Evolutionary conservation across 1,140 invertebrate species (phyloP).

Genomic region (Gryon sp.): DNA sequence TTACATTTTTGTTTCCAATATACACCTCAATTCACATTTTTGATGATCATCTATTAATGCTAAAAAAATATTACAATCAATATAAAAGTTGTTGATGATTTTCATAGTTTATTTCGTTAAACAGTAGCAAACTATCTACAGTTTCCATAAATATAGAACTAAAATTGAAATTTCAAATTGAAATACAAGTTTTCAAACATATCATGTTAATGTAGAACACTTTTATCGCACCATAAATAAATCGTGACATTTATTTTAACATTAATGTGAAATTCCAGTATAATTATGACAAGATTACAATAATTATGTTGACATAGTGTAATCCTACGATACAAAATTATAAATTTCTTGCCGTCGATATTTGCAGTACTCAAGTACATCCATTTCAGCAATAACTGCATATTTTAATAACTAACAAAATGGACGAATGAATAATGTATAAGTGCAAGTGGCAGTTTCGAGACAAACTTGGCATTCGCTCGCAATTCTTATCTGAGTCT

Average conservation of each 20-base stretch:
- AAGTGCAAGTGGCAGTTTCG: constrained; percentile 48
- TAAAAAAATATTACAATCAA: too few relatives aligned
- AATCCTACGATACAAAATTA: not conserved
- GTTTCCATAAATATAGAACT: too few relatives aligned
- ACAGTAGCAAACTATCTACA: too few relatives aligned
- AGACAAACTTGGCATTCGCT: constrained; percentile 52
- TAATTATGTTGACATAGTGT: not conserved
- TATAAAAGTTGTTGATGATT: too few relatives aligned
- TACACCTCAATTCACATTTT: too few relatives aligned
- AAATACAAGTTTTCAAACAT: too few relatives aligned
- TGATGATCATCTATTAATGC: too few relatives aligned
- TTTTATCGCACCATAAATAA: not conserved
- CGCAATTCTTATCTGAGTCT: constrained; percentile 35
- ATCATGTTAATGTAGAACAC: too few relatives aligned
- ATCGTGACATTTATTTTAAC: constrained; percentile 3
- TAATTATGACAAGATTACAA: constrained; percentile 4
- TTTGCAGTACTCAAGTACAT: constrained; percentile 2
- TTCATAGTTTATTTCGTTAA: too few relatives aligned
- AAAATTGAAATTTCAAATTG: too few relatives aligned
- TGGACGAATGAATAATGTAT: constrained; percentile 46
- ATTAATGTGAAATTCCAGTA: not conserved
- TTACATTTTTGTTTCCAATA: too few relatives aligned
- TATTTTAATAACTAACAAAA: constrained; percentile 50
- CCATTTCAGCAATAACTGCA: constrained; percentile 35
- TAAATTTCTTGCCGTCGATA: constrained; percentile 15